Evolutionary conservation across 2,888 invertebrate genomes (phyloP).

Genomic region (Bombyx huttoni): DNA sequence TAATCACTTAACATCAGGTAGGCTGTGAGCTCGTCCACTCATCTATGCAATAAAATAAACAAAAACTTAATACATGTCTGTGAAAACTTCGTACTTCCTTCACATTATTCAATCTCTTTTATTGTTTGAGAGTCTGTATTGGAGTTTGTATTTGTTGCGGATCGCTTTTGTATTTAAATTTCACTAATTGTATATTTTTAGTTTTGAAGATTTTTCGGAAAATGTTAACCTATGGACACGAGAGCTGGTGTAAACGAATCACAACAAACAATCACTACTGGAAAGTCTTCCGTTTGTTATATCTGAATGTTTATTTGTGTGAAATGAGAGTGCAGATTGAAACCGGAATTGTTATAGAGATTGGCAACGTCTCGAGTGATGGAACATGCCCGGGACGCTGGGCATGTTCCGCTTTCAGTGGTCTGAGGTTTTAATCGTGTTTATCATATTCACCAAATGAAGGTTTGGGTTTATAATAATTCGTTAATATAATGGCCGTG

Average conservation of each 20-base stretch:
- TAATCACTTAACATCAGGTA: too few relatives aligned
- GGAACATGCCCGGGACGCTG: not conserved
- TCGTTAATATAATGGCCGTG: not conserved
- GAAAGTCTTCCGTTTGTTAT: slow-evolving; percentile 4
- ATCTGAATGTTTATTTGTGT: not conserved
- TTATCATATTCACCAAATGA: not conserved
- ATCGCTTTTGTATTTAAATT: not conserved
- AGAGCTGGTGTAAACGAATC: not conserved
- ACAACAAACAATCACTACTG: slow-evolving; percentile 3
- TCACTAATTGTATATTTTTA: not conserved
- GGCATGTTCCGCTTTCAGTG: not conserved
- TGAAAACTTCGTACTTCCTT: not conserved
- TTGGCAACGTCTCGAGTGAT: not conserved
- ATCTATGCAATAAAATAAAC: too few relatives aligned
- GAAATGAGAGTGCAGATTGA: not conserved
- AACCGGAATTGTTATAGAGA: not conserved
- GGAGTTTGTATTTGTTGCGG: not conserved
- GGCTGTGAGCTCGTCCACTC: too few relatives aligned
- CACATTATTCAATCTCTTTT: not conserved
- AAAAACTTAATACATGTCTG: not conserved
- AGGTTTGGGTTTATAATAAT: not conserved
- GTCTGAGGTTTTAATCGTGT: not conserved
- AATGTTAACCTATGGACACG: not conserved
- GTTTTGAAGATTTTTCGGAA: not conserved
- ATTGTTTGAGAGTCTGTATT: not conserved